A percentile compares a stretch with the other conserved stretches of the same genome.
These are phyloP conservation scores for Flexamia atlantica DNA, from an alignment of 2,888 invertebrate species.

Conservation along the genomic window DNA sequence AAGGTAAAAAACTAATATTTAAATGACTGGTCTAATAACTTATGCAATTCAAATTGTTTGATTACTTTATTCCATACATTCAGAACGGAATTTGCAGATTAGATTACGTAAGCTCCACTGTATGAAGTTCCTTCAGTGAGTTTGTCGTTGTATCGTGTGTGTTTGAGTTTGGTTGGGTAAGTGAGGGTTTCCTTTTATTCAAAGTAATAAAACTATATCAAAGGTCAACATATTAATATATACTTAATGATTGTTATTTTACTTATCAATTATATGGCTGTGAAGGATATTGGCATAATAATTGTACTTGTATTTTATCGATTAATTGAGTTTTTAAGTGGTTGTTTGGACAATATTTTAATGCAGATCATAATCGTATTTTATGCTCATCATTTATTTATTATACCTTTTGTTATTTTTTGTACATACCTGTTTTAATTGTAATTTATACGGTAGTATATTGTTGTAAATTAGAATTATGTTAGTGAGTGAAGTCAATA, in stretches of 20 bases:
- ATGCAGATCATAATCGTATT: conserved; percentile 3
- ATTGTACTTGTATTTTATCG: neutral
- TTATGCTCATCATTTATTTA: conserved; percentile 5
- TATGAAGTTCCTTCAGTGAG: no score
- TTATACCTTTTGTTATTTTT: conserved; percentile 27
- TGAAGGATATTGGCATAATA: conserved; percentile 11
- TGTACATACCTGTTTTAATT: neutral
- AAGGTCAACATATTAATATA: neutral
- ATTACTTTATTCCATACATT: no score
- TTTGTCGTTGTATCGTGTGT: no score
- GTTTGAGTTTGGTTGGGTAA: no score
- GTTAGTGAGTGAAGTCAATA: conserved; percentile 17
- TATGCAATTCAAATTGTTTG: no score
- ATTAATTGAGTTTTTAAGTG: neutral
- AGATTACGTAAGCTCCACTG: no score
- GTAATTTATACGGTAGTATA: conserved; percentile 15
- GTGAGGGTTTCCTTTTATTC: no score
- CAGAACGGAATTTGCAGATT: no score
- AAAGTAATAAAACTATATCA: no score
- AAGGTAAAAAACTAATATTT: no score
- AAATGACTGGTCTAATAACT: no score
- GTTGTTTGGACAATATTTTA: conserved; percentile 25
- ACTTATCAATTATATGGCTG: conserved; percentile 26
- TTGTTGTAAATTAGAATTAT: conserved; percentile 10
- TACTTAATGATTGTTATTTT: conserved; percentile 7